Evolutionary conservation across 2,797 vertebrate genomes (phyloP).

Genomic region (Poecile montanus): DNA sequence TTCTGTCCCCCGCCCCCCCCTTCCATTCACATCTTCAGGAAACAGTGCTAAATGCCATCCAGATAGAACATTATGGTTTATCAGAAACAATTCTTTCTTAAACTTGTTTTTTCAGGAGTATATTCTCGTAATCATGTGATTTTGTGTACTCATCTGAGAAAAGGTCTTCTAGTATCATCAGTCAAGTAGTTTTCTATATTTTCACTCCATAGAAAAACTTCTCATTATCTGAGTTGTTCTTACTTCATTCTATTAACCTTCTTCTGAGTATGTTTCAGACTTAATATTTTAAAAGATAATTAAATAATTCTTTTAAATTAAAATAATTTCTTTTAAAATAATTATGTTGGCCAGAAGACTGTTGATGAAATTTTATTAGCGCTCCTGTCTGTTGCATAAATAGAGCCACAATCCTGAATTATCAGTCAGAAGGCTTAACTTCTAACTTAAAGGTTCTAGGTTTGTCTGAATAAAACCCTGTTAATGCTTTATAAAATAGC

Average conservation of each 20-base stretch:
- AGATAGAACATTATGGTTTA: background rate
- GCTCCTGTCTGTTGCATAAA: conserved; percentile 44
- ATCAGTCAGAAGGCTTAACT: background rate
- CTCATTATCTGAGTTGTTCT: background rate
- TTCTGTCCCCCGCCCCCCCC: accelerated
- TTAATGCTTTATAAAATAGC: background rate
- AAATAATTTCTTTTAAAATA: background rate
- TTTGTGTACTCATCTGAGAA: background rate
- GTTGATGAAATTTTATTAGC: background rate
- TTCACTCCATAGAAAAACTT: background rate
- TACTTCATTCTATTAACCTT: background rate
- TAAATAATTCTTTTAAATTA: background rate
- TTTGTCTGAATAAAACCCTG: background rate
- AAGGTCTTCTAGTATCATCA: background rate
- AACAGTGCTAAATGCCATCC: background rate
- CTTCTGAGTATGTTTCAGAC: background rate
- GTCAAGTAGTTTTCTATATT: background rate
- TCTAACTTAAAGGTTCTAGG: background rate
- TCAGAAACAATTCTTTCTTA: background rate
- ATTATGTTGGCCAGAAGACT: background rate
- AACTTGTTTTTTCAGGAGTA: background rate
- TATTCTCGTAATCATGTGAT: background rate
- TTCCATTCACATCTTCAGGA: background rate
- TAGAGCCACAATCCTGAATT: background rate
- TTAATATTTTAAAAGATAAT: background rate